Conservation (phyloP, 2,113 vertebrate species). For the Paramormyrops kingsleyae region DNA sequence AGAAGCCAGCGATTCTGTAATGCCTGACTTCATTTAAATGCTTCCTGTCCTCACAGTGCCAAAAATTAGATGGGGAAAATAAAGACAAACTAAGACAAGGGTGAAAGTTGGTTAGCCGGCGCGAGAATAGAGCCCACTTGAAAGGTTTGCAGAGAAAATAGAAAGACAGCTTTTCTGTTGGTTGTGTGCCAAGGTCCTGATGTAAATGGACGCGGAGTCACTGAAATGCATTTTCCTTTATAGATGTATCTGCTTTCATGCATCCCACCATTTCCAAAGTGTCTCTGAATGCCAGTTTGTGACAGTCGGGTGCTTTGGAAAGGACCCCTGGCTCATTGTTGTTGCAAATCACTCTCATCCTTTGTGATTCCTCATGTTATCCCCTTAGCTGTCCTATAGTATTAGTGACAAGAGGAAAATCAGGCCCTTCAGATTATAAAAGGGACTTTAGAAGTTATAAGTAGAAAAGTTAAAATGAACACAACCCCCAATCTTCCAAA, state of each 20-base stretch:
- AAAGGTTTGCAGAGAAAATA: slow-evolving; percentile 38
- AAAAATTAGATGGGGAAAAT: slow-evolving; percentile 41
- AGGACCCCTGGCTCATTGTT: slow-evolving; percentile 32
- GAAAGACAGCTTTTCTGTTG: not conserved
- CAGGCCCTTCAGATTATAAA: not conserved
- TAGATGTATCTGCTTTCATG: slow-evolving; percentile 5
- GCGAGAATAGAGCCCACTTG: slow-evolving; percentile 57
- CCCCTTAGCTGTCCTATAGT: slow-evolving; percentile 16
- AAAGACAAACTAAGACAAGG: slow-evolving; percentile 29
- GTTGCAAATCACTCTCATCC: slow-evolving; percentile 32
- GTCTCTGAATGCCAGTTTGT: slow-evolving; percentile 33
- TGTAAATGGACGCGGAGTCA: not conserved
- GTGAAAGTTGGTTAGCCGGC: slow-evolving; percentile 46
- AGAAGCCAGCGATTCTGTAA: slow-evolving; percentile 19
- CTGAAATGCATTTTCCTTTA: not conserved
- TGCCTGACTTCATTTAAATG: slow-evolving; percentile 33
- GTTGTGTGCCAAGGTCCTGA: not conserved
- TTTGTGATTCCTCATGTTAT: slow-evolving; percentile 32
- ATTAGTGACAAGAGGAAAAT: not conserved
- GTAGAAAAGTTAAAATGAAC: slow-evolving; percentile 9
- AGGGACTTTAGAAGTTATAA: not conserved
- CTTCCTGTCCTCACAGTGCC: slow-evolving; percentile 31
- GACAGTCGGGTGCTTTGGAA: slow-evolving; percentile 30
- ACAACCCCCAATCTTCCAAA: not conserved
- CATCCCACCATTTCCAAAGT: not conserved